phyloP scores from a whole-genome alignment of 1,140 invertebrate species.

The Drosophila rhopaloa region DNA sequence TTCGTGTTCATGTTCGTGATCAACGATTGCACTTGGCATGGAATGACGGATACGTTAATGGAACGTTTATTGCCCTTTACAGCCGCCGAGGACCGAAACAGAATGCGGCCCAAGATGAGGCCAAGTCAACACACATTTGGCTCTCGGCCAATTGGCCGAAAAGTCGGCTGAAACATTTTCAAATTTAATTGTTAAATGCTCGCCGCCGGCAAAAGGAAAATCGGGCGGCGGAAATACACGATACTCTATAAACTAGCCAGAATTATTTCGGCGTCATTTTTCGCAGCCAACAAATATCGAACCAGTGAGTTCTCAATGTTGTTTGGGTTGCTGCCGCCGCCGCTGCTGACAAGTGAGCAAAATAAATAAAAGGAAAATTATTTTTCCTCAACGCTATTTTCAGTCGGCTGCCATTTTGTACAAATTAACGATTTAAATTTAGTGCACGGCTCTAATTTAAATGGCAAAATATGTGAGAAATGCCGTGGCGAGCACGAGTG shows the following conservation, averaged over 20 bases:
- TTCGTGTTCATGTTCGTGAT: conserved; percentile 9
- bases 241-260: conserved; percentile 39
- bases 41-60: conserved; percentile 45
- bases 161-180: conserved; percentile 29
- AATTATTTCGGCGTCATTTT: conserved; percentile 65
- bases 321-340: conserved; percentile 19
- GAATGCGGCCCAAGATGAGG: conserved; percentile 42
- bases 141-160: conserved; percentile 33
- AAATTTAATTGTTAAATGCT: conserved; percentile 45
- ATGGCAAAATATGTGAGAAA: conserved; percentile 75
- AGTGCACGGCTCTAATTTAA: conserved; percentile 67
- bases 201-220: conserved; percentile 19
- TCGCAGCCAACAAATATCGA: conserved; percentile 56
- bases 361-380: conserved; percentile 44
- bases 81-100: conserved; percentile 27
- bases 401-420: conserved; percentile 61
- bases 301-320: conserved; percentile 39
- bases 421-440: conserved; percentile 76
- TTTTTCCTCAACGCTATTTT: conserved; percentile 51
- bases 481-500: conserved; percentile 51
- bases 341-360: not conserved
- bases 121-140: conserved; percentile 64
- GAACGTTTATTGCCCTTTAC: conserved; percentile 61
- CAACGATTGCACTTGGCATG: conserved; percentile 44
- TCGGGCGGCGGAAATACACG: conserved; percentile 37